Percentiles rank a stretch among this genome's conserved stretches.
These are phyloP conservation scores for Nebria salina DNA, from an alignment of 2,888 invertebrate genomes.

Conservation along the genomic window DNA sequence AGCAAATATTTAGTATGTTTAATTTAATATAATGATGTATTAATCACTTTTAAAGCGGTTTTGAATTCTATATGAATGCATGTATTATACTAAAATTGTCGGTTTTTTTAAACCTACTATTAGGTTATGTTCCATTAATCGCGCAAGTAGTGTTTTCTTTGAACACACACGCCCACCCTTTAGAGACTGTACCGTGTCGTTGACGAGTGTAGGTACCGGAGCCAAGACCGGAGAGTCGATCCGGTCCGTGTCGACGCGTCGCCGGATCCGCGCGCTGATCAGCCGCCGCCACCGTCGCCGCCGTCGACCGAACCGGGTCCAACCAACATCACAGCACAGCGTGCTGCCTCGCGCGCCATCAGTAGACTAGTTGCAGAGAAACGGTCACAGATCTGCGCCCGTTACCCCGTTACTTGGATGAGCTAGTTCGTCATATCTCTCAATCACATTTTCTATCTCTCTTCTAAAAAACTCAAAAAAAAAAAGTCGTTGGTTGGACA, in stretches of 20 bases:
- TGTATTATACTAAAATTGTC: too few species aligned
- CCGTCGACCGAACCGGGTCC: conserved; percentile 20
- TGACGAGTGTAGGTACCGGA: conserved; percentile 14
- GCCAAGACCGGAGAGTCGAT: conserved; percentile 19
- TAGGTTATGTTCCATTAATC: not conserved
- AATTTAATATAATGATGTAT: too few species aligned
- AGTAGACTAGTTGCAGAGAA: conserved; percentile 45
- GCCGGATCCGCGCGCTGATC: conserved; percentile 24
- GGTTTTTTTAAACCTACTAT: too few species aligned
- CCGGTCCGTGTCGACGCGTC: conserved; percentile 17
- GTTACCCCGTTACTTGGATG: conserved; percentile 7
- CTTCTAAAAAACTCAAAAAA: not conserved
- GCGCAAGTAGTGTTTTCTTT: not conserved
- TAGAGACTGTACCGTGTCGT: conserved; percentile 34
- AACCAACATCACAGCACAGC: conserved; percentile 26
- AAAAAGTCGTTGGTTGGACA: not conserved
- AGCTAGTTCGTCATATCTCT: not conserved
- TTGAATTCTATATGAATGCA: too few species aligned
- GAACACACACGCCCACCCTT: conserved; percentile 21
- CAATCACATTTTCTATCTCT: not conserved
- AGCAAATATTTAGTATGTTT: too few species aligned
- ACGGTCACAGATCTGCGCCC: conserved; percentile 13
- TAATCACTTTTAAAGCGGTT: too few species aligned
- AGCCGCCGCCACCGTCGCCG: conserved; percentile 6
- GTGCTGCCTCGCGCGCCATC: conserved; percentile 17